Evolutionary conservation across 2,113 vertebrate species (phyloP), one percentile per base, ranked within the genome.

Genomic region (Triplophysa dalaica): DNA sequence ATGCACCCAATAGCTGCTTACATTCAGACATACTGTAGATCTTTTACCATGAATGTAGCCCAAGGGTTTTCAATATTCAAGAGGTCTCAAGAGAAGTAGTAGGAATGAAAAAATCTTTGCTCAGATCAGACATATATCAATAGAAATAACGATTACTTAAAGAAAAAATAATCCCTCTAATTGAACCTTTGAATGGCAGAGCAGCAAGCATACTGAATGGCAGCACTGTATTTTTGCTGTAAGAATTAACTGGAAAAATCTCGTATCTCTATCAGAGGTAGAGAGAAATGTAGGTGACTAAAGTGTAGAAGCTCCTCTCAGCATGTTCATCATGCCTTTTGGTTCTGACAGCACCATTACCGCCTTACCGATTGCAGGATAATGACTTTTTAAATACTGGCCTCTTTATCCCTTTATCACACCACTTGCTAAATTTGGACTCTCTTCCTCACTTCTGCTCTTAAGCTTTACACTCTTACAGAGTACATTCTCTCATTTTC

Each of bases 331-430:
- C 63, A 72, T 41, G 43, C 45, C 52, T 67, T 45, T 29, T 22
- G 13, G 14, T 54, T 72, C 56, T 54, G 75, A 65, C 41, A 67
- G 63, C 43, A 63, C 52, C 70, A 76, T 79, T 66, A 72, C 81
- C 33, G 75, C 75, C 61, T 63, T 19, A 24, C 29, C 70, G 69
- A 84, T 77, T 80, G 45, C 58, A 72, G 67, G 50, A 68, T 82
- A 81, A 84, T 82, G 58, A 65, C 70, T 68, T 56, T 43, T 43
- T 70, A 70, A 86, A 78, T 22, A 50, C 33, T 61, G 17, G 63
- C 48, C 38, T 60, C 77, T 82, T 65, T 61, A 80, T 56, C 61
- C 75, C 52, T 64, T 56, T 58, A 70, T 72, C 78, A 70, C 58
- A 80, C 65, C 13, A 19, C 60, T 69, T 62, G 41, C 21, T 68